Evolutionary conservation across 92 coral and sea anemone species (phyloP).

Genomic region (Metridium senile): DNA sequence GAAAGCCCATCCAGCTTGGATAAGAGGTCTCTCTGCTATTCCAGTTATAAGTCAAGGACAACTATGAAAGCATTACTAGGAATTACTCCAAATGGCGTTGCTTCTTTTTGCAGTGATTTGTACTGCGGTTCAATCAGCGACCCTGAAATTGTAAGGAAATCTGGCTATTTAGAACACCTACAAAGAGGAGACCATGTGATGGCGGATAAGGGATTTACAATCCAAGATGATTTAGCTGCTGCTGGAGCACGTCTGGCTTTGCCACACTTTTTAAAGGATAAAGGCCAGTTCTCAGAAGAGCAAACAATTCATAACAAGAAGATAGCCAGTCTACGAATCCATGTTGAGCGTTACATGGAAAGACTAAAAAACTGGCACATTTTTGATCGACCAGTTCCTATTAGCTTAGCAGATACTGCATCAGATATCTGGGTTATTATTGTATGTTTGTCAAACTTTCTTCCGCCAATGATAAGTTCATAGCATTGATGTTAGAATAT

Average conservation of each 20-base stretch:
- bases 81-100: slow-evolving; percentile 43
- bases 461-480: slow-evolving; percentile 52
- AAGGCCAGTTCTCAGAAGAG: slow-evolving; percentile 31
- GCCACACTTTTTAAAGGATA: slow-evolving; percentile 34
- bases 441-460: slow-evolving; percentile 51
- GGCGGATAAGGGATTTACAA: slow-evolving; percentile 62
- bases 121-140: slow-evolving; percentile 34
- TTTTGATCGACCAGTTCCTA: slow-evolving; percentile 62
- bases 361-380: slow-evolving; percentile 64
- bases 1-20: slow-evolving; percentile 37
- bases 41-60: slow-evolving; percentile 31
- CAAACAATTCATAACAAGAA: slow-evolving; percentile 56
- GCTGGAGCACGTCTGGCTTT: slow-evolving; percentile 47
- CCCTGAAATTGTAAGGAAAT: slow-evolving; percentile 26
- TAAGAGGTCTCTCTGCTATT: slow-evolving; percentile 23
- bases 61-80: slow-evolving; percentile 41
- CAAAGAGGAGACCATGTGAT: slow-evolving; percentile 32
- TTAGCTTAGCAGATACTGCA: slow-evolving; percentile 35
- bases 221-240: slow-evolving; percentile 51
- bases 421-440: slow-evolving; percentile 55
- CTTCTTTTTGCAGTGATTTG: slow-evolving; percentile 33
- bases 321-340: slow-evolving; percentile 53
- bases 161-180: slow-evolving; percentile 20
- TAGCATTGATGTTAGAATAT: too few relatives aligned
- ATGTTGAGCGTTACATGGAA: slow-evolving; percentile 62